Base-by-base conservation (phyloP, 2,797 vertebrate species). In the Meda fulgida region DNA sequence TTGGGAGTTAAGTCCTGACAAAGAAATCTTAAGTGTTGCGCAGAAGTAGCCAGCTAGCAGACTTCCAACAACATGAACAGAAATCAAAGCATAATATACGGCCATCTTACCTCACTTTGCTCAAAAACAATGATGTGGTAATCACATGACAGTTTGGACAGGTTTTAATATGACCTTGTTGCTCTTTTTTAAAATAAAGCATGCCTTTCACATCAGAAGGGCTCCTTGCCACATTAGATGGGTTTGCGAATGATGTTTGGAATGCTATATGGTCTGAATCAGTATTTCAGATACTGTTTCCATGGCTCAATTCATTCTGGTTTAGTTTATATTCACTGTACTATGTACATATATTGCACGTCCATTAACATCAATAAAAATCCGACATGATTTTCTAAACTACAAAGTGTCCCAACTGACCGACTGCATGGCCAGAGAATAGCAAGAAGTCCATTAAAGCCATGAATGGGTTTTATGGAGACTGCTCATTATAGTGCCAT, bases 121-220 rank as follows among this genome's bases (percentile, higher is more conserved):
- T 63, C 19, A 46, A 43, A 65, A 43, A 63, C 65, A 67, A 26
- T 6, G 40, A 73, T 63, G 67, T 72, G 58, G 48, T 34, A 66
- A 80, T 38, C 13, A 71, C 16, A 67, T n/a, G 60, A 60, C 9
- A 6, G 29, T 60, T 26, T 72, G 63, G 16, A n/a, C 19, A 26
- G 14, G 16, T 48, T 67, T 48, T 81, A 67, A 79, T 29, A 13
- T 31, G 79, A 73, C 53, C 81, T 87, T 69, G 9, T 60, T 80
- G 84, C 72, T 38, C 18, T n/a, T 21, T 29, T n/a, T 84, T 88
- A 70, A 84, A 87, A 91, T 85, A 90, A 85, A 80, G 76, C 55
- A 86, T 60, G 31, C 40, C 5, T 79, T 79, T 66, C 4, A 65
- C n/a, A 48, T 31, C 18, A 13, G 5, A 65, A 65, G 13, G 11